Base-by-base conservation (phyloP, 1,140 invertebrate species). In the Drosophila watanabei region DNA sequence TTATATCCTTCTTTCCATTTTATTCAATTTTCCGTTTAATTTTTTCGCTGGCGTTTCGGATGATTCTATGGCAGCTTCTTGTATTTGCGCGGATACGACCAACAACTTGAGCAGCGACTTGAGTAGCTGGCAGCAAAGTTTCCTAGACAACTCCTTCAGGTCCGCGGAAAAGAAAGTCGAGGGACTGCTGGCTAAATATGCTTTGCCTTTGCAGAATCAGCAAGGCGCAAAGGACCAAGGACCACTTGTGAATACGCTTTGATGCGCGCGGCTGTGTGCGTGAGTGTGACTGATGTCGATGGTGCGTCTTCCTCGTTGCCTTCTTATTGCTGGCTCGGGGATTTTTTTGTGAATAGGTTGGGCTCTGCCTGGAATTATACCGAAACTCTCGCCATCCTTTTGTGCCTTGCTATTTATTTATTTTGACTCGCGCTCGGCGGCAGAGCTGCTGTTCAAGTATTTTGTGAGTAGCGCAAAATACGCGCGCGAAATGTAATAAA, bases 91-190 rank as follows among this genome's bases (percentile, higher is more conserved):
- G 61, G 79, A 72, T 60, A 70, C 69, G 82, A 79, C 61, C 84
- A 80, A 87, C 82, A 89, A 82, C 85, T 89, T 79, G 66, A 89
- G 81, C 86, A 77, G 78, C 72, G 84, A 88, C 84, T 88, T 88
- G 84, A 88, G 84, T 75, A 88, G 86, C 87, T 90, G 48, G 87
- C 79, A 69, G 89, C 79, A 88, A 91, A 91, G 89, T 91, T 91
- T 88, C 89, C 89, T 85, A 91, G 89, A 91, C 89, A 91, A 91
- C 89, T 91, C 84, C 89, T 91, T 88, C 90, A 89, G 85, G 83
- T 63, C 69, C 63, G 69, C 52, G 59, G 43, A 52, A 39, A 43
- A 52, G 46, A 24, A 57, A 63, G 73, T 75, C 76, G 82, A 76
- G 88, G 82, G 82, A 91, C 86, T 90, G 73, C 79, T 72, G 68